Percentiles rank a stretch among this genome's conserved stretches.
These are phyloP conservation scores for Pogona vitticeps DNA, from an alignment of 2,113 vertebrate species.

Conservation along the genomic window DNA sequence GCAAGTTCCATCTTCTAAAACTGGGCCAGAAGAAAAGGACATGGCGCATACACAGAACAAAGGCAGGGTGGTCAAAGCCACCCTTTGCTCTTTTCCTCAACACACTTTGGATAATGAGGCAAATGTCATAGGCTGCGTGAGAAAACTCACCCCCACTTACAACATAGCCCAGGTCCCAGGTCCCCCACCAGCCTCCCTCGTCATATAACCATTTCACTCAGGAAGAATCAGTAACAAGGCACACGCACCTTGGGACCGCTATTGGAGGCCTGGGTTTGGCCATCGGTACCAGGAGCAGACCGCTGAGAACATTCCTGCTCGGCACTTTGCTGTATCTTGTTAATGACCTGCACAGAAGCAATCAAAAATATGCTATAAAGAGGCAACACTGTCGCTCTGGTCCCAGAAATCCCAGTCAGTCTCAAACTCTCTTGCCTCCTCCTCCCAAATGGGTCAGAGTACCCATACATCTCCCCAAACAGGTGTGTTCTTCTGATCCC, in stretches of 20 bases:
- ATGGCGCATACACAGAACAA: not conserved
- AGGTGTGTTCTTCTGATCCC: not conserved
- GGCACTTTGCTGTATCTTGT: slow-evolving; percentile 77
- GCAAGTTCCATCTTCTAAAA: no score
- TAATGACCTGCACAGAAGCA: slow-evolving; percentile 76
- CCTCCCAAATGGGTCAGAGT: not conserved
- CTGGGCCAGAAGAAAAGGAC: not conserved
- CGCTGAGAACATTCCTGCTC: slow-evolving; percentile 76
- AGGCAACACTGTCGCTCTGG: not conserved
- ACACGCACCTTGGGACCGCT: slow-evolving; percentile 62
- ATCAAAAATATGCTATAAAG: not conserved
- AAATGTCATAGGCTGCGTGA: not conserved
- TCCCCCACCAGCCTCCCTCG: not conserved
- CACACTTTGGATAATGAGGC: not conserved
- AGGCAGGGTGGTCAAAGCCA: not conserved
- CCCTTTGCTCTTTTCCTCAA: not conserved
- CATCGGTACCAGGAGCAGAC: slow-evolving; percentile 27
- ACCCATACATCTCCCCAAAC: not conserved
- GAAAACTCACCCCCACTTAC: not conserved
- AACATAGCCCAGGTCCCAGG: not conserved
- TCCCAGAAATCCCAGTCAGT: not conserved
- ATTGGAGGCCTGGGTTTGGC: slow-evolving; percentile 81
- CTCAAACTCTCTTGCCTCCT: no score
- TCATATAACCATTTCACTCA: not conserved
- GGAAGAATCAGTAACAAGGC: not conserved